Evolutionary conservation across 64 coral and sea anemone genomes (phyloP), one percentile per base, ranked within the genome.

Genomic region (Orbicella faveolata): DNA sequence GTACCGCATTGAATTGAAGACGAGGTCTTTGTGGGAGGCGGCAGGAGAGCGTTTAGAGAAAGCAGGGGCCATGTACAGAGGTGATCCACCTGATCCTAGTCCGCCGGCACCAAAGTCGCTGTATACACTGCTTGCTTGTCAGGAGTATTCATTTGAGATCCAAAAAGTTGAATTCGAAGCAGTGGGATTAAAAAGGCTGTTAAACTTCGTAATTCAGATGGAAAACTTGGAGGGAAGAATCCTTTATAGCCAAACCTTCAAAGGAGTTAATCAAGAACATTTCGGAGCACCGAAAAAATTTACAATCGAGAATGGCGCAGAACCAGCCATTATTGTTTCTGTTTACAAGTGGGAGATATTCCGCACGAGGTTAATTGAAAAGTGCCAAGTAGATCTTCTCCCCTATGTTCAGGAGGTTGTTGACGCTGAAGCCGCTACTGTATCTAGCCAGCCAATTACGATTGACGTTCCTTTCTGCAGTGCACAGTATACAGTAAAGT

Each of bases 61-160:
- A 36, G 63, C 77, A 65, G 93, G 93, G 41, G 67, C 89, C 4
- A 94, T 94, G 93, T 90, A 91, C 76, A 89, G 93, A 10, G 89
- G 93, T 1, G 80, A 90, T 23, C 87, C 87, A 1, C 75, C 64
- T 10, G 74, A 73, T 30, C 68, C 68, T 73, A 3, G 21, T 4
- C 68, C 68, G 1, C 68, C 68, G 1, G 3, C 21, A 73, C n/a
- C 68, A 2, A 73, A 9, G 21, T 73, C 21, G 68, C 8, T 30
- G 68, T 73, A 73, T 10, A 25, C n/a, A 0, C 68, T 23, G 26
- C 68, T 73, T 23, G 68, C 68, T 2, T 25, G 21, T 25, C 10
- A 7, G 9, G 21, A 73, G 26, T 73, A 73, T 73, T 21, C n/a
- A 73, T 21, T 1, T 21, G 68, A 73, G 8, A 73, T 73, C 26